These are phyloP conservation scores for Papilio protenor DNA, from an alignment of 2,888 invertebrate genomes.

Conservation along the genomic window DNA sequence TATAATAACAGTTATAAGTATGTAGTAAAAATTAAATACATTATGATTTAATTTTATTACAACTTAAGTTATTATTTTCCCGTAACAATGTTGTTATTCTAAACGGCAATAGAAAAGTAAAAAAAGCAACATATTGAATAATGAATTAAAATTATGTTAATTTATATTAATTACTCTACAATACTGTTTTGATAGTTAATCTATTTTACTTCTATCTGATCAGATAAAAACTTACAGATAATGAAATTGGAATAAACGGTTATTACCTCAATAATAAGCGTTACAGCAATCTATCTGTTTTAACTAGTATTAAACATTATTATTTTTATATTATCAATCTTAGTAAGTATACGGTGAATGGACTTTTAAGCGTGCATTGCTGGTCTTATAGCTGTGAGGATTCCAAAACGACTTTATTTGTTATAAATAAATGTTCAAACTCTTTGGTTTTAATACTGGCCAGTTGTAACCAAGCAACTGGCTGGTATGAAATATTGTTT, in stretches of 20 bases:
- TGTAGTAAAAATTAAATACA: too few species aligned
- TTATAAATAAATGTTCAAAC: not conserved
- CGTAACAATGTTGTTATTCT: too few species aligned
- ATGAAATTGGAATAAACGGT: not conserved
- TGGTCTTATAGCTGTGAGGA: not conserved
- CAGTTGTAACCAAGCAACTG: not conserved
- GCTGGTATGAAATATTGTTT: not conserved
- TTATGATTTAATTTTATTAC: too few species aligned
- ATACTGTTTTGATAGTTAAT: not conserved
- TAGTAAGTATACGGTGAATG: too few species aligned
- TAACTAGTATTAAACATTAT: too few species aligned
- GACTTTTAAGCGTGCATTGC: too few species aligned
- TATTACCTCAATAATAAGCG: not conserved
- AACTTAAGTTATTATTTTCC: too few species aligned
- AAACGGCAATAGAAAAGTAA: too few species aligned
- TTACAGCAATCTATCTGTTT: not conserved
- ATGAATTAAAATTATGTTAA: too few species aligned
- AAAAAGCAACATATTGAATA: too few species aligned
- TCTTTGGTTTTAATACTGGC: not conserved
- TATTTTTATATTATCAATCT: too few species aligned
- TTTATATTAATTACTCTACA: constrained; percentile 57
- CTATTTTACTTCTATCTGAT: not conserved
- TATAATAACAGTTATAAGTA: too few species aligned
- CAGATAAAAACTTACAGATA: not conserved
- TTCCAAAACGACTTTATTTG: constrained; percentile 4